Base-by-base conservation (phyloP, 2,797 vertebrate genomes). In the Helostoma temminkii region DNA sequence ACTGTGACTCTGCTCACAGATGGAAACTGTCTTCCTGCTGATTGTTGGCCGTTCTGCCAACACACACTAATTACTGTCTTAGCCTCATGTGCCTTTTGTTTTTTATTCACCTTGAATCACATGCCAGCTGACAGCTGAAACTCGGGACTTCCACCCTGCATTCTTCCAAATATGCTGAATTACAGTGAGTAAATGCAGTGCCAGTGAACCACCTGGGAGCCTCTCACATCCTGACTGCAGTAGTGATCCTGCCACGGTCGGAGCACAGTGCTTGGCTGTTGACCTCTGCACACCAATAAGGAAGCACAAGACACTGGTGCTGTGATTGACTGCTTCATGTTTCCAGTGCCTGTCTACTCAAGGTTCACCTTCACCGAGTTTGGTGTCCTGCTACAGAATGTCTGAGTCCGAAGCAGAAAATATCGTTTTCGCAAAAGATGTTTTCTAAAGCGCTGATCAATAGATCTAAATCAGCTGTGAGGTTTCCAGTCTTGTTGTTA, bases 211-310 rank as follows among this genome's bases (percentile, higher is more conserved):
- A 60, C 64, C 58, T 70, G 63, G 60, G 37, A 48, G 2, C 18
- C 39, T 25, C 34, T 41, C 28, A 18, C 25, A 26, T 67, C 28
- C 59, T 68, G 32, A 2, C 25, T 41, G 61, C 15, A n/a, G n/a
- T 30, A 58, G 34, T 60, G 37, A 71, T 15, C 28, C 65, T 73
- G 28, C 49, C 48, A 5, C 6, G 16, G 50, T 71, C 65, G 28
- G 30, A 66, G 54, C 3, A 7, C 60, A 52, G 48, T 48, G 43
- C 32, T 45, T 46, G 43, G 50, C 41, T 70, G 43, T 22, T 74
- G 43, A 81, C 67, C 82, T 87, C 71, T 87, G n/a, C n/a, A n/a
- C n/a, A n/a, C 26, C 15, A 56, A 15, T 1, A 18, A 50, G 28
- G 22, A 16, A 54, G 28, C 45, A 19, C 22, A 48, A 56, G 43